These are phyloP conservation scores for Bucorvus abyssinicus DNA, from an alignment of 2,797 vertebrate genomes.

Conservation along the genomic window DNA sequence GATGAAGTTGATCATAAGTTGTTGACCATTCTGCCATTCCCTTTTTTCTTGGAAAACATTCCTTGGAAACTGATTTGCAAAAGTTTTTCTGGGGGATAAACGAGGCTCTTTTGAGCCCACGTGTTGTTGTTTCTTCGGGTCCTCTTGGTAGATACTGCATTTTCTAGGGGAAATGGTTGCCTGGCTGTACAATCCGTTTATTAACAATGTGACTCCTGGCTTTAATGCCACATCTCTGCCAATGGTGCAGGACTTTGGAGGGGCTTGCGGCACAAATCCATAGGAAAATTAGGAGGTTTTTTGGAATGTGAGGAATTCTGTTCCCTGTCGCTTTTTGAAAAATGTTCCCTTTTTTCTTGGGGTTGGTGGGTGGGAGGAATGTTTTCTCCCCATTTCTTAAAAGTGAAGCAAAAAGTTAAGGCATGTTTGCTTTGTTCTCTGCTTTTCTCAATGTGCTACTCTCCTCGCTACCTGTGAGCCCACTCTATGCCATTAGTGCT, in stretches of 20 bases:
- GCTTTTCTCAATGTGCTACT: slow-evolving; percentile 62
- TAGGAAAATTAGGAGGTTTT: not conserved
- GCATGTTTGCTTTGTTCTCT: slow-evolving; percentile 60
- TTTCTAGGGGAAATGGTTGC: not conserved
- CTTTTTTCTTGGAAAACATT: not conserved
- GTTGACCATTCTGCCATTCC: not conserved
- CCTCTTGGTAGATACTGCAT: not conserved
- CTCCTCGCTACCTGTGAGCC: slow-evolving; percentile 53
- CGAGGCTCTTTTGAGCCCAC: not conserved
- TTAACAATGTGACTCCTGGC: not conserved
- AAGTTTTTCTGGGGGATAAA: not conserved
- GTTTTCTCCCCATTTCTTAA: slow-evolving; percentile 32
- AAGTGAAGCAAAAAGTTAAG: slow-evolving; percentile 39
- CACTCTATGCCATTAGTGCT: slow-evolving; percentile 59
- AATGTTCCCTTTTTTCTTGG: not conserved
- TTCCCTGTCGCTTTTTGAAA: not conserved
- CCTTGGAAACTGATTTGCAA: not conserved
- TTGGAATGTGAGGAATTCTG: not conserved
- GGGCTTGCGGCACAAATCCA: not conserved
- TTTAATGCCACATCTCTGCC: not conserved
- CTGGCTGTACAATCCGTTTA: not conserved
- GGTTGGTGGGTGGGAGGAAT: slow-evolving; percentile 8
- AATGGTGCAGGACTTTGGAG: not conserved
- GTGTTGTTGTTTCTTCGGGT: not conserved
- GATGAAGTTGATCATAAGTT: not conserved